Conservation (phyloP, 2,797 vertebrate genomes). For the Eospalax fontanierii region DNA sequence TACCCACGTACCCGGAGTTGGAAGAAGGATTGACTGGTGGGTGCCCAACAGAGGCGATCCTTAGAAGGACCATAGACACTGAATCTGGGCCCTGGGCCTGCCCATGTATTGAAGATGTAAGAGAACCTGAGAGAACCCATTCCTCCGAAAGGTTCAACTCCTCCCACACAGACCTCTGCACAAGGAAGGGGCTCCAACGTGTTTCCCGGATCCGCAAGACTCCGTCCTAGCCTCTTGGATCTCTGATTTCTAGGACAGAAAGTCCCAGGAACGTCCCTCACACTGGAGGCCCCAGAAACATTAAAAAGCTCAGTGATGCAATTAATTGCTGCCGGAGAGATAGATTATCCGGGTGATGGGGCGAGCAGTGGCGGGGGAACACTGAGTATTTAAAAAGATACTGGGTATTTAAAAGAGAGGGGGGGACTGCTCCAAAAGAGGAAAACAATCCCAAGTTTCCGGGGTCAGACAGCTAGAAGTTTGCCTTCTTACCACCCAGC, state of each 20-base stretch:
- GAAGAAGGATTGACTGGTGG: background rate
- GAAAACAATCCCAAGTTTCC: conserved; percentile 70
- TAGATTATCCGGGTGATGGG: background rate
- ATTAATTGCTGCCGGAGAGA: background rate
- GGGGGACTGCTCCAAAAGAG: conserved; percentile 51
- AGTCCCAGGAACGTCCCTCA: background rate
- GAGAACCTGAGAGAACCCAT: background rate
- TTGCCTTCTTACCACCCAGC: background rate
- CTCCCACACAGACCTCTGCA: accelerated
- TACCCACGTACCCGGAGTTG: background rate
- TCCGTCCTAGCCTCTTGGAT: background rate
- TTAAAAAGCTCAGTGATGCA: background rate
- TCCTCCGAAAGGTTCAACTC: background rate
- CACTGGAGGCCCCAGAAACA: background rate
- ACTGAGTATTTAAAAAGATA: conserved; percentile 70
- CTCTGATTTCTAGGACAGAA: background rate
- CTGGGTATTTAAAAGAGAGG: conserved; percentile 71
- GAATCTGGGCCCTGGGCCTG: background rate
- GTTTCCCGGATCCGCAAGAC: background rate
- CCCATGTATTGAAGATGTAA: background rate
- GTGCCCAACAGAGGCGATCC: background rate
- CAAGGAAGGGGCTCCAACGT: background rate
- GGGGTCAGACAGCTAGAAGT: conserved; percentile 64
- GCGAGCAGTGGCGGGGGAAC: background rate
- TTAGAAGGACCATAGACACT: background rate